Evolutionary conservation across 2,113 vertebrate genomes (phyloP).

Genomic region (Phaethornis superciliosus): DNA sequence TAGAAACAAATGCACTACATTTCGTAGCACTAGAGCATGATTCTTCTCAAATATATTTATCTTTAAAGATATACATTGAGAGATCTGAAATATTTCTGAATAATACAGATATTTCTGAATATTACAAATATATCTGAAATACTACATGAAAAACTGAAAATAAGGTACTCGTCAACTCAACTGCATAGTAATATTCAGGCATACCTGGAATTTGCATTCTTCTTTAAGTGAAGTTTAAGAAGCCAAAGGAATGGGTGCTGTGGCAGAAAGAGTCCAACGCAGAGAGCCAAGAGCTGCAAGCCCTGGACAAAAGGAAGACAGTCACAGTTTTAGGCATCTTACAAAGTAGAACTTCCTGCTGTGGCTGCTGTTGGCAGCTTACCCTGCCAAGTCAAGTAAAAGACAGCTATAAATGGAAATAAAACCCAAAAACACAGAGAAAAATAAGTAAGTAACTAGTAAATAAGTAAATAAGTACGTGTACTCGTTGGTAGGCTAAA

Average conservation of each 20-base stretch:
- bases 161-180: background rate
- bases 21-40: background rate
- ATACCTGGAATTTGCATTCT: conserved; percentile 91
- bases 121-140: background rate
- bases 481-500: background rate
- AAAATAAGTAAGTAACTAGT: too few relatives aligned
- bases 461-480: background rate
- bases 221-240: conserved; percentile 90
- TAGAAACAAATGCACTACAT: background rate
- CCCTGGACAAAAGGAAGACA: conserved; percentile 79
- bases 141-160: background rate
- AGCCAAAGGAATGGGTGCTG: conserved; percentile 96
- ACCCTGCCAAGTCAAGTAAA: background rate
- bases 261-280: conserved; percentile 92
- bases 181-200: background rate
- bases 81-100: background rate
- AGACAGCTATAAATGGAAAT: background rate
- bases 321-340: conserved; percentile 8
- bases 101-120: too few relatives aligned
- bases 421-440: background rate
- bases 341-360: conserved; percentile 1
- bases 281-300: conserved; percentile 96
- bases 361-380: conserved; percentile 1
- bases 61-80: background rate
- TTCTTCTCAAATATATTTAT: background rate